These are phyloP conservation scores for Dendrophyllia cribrosa DNA, from an alignment of 64 coral and sea anemone species.

Conservation along the genomic window DNA sequence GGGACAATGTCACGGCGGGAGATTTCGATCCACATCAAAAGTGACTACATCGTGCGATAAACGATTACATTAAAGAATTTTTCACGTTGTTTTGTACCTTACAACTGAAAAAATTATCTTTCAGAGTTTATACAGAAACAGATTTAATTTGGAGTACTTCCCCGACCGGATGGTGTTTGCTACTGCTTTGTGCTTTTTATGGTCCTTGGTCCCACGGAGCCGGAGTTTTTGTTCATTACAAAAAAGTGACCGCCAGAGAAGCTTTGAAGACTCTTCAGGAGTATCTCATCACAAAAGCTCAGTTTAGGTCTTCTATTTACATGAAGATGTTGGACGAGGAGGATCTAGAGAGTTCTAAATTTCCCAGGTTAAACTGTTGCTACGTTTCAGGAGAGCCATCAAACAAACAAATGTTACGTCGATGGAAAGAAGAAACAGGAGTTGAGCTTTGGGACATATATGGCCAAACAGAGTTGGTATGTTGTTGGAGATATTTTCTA, in stretches of 20 bases:
- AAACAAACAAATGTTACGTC: constrained; percentile 65
- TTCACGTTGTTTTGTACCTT: no score
- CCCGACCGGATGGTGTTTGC: constrained; percentile 74
- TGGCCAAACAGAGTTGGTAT: constrained; percentile 83
- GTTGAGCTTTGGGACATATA: constrained; percentile 75
- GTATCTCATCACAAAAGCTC: constrained; percentile 66
- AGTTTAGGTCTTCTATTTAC: constrained; percentile 55
- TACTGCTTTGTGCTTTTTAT: constrained; percentile 49
- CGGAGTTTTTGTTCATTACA: constrained; percentile 56
- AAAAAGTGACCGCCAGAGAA: constrained; percentile 23
- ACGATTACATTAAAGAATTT: no score
- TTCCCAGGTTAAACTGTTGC: constrained; percentile 66
- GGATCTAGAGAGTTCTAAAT: constrained; percentile 28
- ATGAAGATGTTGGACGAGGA: constrained; percentile 69
- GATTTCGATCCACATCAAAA: no score
- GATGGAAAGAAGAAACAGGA: constrained; percentile 75
- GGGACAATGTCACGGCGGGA: no score
- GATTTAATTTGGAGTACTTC: constrained; percentile 65
- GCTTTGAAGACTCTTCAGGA: constrained; percentile 67
- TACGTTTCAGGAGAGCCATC: constrained; percentile 74
- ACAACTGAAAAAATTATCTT: background rate
- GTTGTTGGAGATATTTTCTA: background rate
- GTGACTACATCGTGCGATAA: no score
- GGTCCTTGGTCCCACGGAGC: constrained; percentile 73
- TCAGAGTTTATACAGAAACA: background rate